Conservation (phyloP, 2,888 invertebrate genomes). For the Cyaniris semiargus region DNA sequence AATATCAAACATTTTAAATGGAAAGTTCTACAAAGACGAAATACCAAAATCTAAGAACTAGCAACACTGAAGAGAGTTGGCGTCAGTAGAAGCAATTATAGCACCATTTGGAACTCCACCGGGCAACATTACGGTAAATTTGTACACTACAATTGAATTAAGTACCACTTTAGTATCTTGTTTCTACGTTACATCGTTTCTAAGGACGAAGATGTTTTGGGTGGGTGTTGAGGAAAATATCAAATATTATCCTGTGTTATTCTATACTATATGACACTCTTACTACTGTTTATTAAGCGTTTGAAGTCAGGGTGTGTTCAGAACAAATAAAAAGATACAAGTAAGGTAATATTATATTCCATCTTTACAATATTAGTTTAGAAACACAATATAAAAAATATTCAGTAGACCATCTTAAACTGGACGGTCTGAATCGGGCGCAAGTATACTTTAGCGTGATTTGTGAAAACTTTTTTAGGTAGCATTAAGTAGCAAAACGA, state of each 20-base stretch:
- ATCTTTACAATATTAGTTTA: too few relatives aligned
- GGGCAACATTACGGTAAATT: conserved; percentile 13
- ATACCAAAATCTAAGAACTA: not conserved
- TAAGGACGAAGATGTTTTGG: not conserved
- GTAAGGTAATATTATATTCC: too few relatives aligned
- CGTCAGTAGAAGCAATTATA: conserved; percentile 21
- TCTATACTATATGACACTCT: not conserved
- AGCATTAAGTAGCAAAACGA: too few relatives aligned
- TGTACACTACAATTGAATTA: conserved; percentile 7
- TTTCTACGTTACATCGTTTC: not conserved
- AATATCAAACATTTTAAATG: too few relatives aligned
- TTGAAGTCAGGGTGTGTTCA: too few relatives aligned
- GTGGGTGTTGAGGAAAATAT: not conserved
- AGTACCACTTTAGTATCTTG: conserved; percentile 1
- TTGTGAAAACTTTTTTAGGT: too few relatives aligned
- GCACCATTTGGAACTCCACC: not conserved
- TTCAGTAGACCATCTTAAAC: too few relatives aligned
- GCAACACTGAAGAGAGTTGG: not conserved
- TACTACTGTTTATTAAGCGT: not conserved
- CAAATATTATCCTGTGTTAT: not conserved
- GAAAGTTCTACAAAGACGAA: not conserved
- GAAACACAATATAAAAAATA: too few relatives aligned
- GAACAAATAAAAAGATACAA: too few relatives aligned
- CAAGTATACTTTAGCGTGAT: too few relatives aligned
- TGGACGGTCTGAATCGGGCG: too few relatives aligned